Evolutionary conservation across 2,888 invertebrate genomes (phyloP).

Genomic region (Tenthredo notha): DNA sequence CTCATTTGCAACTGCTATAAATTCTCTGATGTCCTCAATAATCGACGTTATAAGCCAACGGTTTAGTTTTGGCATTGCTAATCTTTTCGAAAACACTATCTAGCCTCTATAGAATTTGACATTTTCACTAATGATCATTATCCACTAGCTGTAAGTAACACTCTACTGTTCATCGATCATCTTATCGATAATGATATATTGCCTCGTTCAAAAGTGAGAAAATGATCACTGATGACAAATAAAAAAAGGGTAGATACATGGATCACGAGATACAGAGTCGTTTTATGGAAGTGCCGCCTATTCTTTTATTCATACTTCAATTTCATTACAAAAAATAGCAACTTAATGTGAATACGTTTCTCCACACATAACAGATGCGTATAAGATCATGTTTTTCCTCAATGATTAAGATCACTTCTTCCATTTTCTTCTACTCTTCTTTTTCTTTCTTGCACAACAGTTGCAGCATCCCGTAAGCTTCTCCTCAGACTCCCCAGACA

Average conservation of each 20-base stretch:
- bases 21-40: slow-evolving; percentile 65
- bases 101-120: slow-evolving; percentile 14
- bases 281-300: background rate
- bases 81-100: background rate
- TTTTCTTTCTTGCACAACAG: slow-evolving; percentile 70
- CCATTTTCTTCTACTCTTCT: slow-evolving; percentile 58
- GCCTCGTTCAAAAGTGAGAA: background rate
- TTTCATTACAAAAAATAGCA: background rate
- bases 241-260: too few relatives aligned
- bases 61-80: slow-evolving; percentile 41
- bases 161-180: slow-evolving; percentile 12
- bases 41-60: slow-evolving; percentile 64
- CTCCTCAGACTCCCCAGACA: slow-evolving; percentile 61
- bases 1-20: slow-evolving; percentile 62
- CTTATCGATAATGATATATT: background rate
- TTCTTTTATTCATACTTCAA: background rate
- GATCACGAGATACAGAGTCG: background rate
- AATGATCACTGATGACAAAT: too few relatives aligned
- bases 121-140: background rate
- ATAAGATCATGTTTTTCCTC: background rate
- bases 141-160: background rate
- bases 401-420: slow-evolving; percentile 9
- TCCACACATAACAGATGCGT: background rate
- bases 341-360: background rate
- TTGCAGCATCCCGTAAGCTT: slow-evolving; percentile 66